These are phyloP conservation scores for Lates japonicus DNA, from an alignment of 2,797 vertebrate species.

Conservation along the genomic window DNA sequence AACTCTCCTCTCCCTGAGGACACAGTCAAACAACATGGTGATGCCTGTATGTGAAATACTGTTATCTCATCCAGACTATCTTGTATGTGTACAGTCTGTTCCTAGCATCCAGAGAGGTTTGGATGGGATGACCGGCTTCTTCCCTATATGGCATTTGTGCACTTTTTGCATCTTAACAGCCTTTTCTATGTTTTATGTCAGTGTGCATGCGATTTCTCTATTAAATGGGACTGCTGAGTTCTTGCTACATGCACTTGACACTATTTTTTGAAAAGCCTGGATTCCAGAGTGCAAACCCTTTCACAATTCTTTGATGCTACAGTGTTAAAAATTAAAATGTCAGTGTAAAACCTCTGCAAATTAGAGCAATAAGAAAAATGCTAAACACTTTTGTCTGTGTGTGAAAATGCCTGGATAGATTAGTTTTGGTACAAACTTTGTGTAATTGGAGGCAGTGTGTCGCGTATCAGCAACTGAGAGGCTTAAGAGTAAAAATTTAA, in stretches of 20 bases:
- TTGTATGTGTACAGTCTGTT: neutral
- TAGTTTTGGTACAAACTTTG: neutral
- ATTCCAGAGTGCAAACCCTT: neutral
- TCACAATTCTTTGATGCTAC: neutral
- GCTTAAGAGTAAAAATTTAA: neutral
- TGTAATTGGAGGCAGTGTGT: neutral
- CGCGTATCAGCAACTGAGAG: neutral
- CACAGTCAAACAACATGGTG: neutral
- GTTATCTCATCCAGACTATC: neutral
- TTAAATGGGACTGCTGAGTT: neutral
- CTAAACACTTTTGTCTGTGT: neutral
- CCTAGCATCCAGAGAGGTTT: neutral
- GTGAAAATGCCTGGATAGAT: neutral
- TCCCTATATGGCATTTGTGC: neutral
- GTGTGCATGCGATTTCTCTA: neutral
- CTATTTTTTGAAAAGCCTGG: neutral
- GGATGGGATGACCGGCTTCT: neutral
- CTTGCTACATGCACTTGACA: neutral
- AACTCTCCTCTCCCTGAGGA: neutral
- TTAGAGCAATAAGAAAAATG: too few species aligned
- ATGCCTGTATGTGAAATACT: too few species aligned
- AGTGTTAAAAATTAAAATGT: neutral
- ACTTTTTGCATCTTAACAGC: neutral
- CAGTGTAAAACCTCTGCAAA: neutral
- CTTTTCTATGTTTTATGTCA: neutral